Evolutionary conservation across 2,888 invertebrate species (phyloP).

Genomic region (Adelognathus sp.): DNA sequence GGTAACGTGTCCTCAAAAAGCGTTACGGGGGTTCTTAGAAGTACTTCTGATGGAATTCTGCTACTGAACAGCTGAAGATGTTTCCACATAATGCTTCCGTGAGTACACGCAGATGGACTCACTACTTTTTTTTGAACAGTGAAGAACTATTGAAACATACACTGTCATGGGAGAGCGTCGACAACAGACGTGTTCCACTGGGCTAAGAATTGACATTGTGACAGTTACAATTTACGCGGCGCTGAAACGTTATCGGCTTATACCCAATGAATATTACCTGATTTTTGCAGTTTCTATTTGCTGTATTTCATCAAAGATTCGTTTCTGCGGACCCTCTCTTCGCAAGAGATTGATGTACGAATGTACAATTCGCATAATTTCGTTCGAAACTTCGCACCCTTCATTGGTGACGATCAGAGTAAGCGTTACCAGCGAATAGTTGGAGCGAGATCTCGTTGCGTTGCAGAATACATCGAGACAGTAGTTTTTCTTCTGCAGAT

Average conservation of each 20-base stretch:
- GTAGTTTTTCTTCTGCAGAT: slow-evolving; percentile 90
- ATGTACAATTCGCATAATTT: slow-evolving; percentile 90
- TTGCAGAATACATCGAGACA: slow-evolving; percentile 88
- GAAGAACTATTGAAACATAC: too few relatives aligned
- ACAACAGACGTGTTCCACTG: too few relatives aligned
- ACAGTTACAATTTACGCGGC: too few relatives aligned
- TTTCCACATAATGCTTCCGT: too few relatives aligned
- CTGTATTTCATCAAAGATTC: slow-evolving; percentile 82
- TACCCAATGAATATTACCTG: slow-evolving; percentile 62
- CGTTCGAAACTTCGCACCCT: slow-evolving; percentile 87
- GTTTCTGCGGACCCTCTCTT: slow-evolving; percentile 85
- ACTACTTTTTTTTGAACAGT: too few relatives aligned
- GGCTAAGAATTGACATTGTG: too few relatives aligned
- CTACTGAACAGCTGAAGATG: too few relatives aligned
- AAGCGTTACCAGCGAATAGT: slow-evolving; percentile 89
- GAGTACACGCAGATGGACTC: too few relatives aligned
- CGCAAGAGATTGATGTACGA: slow-evolving; percentile 90
- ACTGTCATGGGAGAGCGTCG: too few relatives aligned
- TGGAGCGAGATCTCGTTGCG: slow-evolving; percentile 88
- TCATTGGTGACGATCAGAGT: slow-evolving; percentile 89
- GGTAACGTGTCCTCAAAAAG: too few relatives aligned
- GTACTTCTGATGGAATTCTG: too few relatives aligned
- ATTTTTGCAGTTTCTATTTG: slow-evolving; percentile 87
- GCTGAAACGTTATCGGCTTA: neutral
- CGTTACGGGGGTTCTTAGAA: too few relatives aligned